Evolutionary conservation across 2,888 invertebrate species (phyloP), one percentile per base, ranked within the genome.

Genomic region (Neoitamus cyanurus): DNA sequence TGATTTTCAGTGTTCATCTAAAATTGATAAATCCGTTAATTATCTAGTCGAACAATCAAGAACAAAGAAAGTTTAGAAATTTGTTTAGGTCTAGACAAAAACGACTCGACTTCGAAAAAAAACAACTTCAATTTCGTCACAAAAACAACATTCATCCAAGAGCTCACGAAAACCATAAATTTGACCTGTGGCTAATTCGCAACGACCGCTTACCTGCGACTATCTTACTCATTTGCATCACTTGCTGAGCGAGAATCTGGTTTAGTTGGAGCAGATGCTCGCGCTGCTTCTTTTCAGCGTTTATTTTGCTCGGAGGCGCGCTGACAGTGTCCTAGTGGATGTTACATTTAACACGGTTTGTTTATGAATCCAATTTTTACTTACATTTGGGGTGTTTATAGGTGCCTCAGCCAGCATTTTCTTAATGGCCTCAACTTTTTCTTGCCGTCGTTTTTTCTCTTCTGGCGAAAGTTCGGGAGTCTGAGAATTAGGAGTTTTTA

Each of bases 151-250:
- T 68, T 75, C 73, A 84, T 83, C 77, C 68, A 48, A 25, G 58
- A 58, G 58, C 58, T 58, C 25, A 58, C 58, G 58, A 68, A 85
- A 82, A 73, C 30, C 34, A 82, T 83, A 73, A 85, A 48, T 13
- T 83, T 85, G 69, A 20, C 11, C 15, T 48, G 31, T 58, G 13
- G 48, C 28, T 58, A 69, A 20, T 48, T 58, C 15, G 9, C 3
- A 15, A 15, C 7, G 15, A 37, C 7, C 15, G 20, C 94, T 93
- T 94, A 98, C 98, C 98, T 92, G 98, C 98, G 88, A 97, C 97
- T 90, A 97, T 96, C 93, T 97, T 97, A 92, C 97, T 97, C 94
- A 97, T 97, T 92, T 97, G 96, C 93, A 97, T 98, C 88, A 98
- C 98, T 93, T 97, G 96, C 91, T 96, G 96, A 86, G 98, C 98